These are phyloP conservation scores for Teleogryllus occipitalis DNA, from an alignment of 1,140 invertebrate genomes.

Conservation along the genomic window DNA sequence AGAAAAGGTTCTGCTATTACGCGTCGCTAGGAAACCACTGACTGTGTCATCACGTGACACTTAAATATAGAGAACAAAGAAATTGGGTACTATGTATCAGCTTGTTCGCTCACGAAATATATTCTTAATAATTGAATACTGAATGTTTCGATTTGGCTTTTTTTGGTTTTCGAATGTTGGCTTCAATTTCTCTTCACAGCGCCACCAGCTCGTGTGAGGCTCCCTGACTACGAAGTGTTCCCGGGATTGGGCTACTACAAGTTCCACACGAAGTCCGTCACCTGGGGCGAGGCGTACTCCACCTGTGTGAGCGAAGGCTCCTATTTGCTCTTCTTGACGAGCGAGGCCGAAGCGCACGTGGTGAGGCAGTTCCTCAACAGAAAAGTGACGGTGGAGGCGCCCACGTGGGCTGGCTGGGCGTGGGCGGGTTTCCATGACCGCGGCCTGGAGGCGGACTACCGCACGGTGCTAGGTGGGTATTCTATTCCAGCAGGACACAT, in stretches of 20 bases:
- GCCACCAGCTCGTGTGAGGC: background rate
- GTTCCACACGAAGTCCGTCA: slow-evolving; percentile 29
- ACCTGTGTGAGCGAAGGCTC: slow-evolving; percentile 35
- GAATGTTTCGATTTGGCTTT: too few species aligned
- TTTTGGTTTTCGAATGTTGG: too few species aligned
- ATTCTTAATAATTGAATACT: too few species aligned
- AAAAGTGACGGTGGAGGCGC: background rate
- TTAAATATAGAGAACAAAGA: too few species aligned
- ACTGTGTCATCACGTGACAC: too few species aligned
- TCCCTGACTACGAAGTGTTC: background rate
- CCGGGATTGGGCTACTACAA: slow-evolving; percentile 30
- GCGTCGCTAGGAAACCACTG: too few species aligned
- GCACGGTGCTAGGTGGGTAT: too few species aligned
- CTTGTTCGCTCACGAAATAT: too few species aligned
- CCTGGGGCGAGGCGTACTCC: slow-evolving; percentile 33
- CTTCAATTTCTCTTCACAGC: background rate
- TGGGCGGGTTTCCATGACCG: slow-evolving; percentile 13
- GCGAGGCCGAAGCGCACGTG: slow-evolving; percentile 34
- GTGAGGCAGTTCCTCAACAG: slow-evolving; percentile 28
- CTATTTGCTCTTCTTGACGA: slow-evolving; percentile 31
- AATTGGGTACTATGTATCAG: too few species aligned
- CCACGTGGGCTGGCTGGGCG: background rate
- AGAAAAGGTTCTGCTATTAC: too few species aligned
- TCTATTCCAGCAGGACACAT: too few species aligned
- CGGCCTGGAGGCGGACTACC: background rate